These are phyloP conservation scores for Andrena cerasifolii DNA, from an alignment of 1,140 invertebrate species.

Conservation along the genomic window DNA sequence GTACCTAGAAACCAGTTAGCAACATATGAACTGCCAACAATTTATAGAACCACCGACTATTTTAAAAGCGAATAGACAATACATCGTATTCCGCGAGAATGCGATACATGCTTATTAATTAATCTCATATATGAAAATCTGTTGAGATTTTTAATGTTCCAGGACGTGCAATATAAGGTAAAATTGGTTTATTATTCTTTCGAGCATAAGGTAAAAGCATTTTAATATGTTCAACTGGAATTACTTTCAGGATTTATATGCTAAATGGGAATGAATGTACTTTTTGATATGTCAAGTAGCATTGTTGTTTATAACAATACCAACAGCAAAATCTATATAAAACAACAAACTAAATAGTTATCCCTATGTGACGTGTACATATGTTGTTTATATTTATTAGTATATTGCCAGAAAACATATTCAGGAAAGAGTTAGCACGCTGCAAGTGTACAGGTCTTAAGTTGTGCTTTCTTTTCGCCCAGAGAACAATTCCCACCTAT, in stretches of 20 bases:
- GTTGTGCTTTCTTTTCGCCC: slow-evolving; percentile 82
- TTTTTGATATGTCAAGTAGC: background rate
- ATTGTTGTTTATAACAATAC: background rate
- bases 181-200: background rate
- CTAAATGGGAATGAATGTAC: background rate
- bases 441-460: slow-evolving; percentile 80
- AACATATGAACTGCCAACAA: slow-evolving; percentile 57
- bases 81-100: background rate
- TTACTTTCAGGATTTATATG: background rate
- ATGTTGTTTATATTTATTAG: slow-evolving; percentile 71
- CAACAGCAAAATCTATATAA: background rate
- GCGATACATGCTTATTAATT: background rate
- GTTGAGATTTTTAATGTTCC: background rate
- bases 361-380: background rate
- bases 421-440: slow-evolving; percentile 69
- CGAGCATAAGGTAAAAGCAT: background rate
- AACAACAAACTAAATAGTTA: slow-evolving; percentile 9
- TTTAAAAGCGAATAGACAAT: slow-evolving; percentile 59
- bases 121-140: slow-evolving; percentile 14
- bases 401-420: background rate
- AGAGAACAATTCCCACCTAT: slow-evolving; percentile 77
- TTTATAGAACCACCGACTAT: slow-evolving; percentile 68
- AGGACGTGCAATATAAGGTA: background rate
- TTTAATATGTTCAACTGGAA: background rate
- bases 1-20: slow-evolving; percentile 30